These are phyloP conservation scores for Strigops habroptila DNA, from an alignment of 2,113 vertebrate species.

Conservation along the genomic window DNA sequence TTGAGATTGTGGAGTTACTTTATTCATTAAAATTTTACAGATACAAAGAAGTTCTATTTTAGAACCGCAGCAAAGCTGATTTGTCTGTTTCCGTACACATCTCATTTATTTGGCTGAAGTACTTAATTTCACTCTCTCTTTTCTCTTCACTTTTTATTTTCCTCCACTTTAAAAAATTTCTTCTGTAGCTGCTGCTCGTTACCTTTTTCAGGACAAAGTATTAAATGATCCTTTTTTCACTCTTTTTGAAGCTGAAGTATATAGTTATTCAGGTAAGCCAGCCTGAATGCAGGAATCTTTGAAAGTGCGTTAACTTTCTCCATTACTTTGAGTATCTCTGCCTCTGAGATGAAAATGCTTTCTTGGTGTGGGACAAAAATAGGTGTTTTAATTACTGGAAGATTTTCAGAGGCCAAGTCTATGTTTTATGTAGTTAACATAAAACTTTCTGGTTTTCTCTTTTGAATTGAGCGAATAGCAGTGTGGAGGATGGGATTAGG, in stretches of 20 bases:
- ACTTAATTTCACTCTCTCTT: neutral
- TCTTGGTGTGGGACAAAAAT: neutral
- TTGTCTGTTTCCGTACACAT: neutral
- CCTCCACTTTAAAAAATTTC: neutral
- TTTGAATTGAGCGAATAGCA: neutral
- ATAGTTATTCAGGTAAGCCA: neutral
- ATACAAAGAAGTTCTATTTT: neutral
- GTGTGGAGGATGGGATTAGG: neutral
- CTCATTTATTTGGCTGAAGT: neutral
- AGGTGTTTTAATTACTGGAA: neutral
- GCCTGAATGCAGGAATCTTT: neutral
- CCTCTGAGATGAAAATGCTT: neutral
- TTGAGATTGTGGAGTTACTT: neutral
- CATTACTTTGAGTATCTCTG: neutral
- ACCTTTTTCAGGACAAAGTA: neutral
- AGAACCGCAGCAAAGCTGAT: neutral
- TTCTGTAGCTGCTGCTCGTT: neutral
- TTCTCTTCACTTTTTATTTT: neutral
- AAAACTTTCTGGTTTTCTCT: neutral
- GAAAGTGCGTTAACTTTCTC: conserved; percentile 7
- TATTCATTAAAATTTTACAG: neutral
- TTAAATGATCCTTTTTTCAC: neutral
- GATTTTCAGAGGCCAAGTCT: neutral
- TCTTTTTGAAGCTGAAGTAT: neutral
- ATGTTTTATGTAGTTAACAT: neutral